Percentiles rank a stretch among this genome's conserved stretches.
These are phyloP conservation scores for Steinernema hermaphroditum DNA, from an alignment of 2,888 invertebrate species.

Conservation along the genomic window DNA sequence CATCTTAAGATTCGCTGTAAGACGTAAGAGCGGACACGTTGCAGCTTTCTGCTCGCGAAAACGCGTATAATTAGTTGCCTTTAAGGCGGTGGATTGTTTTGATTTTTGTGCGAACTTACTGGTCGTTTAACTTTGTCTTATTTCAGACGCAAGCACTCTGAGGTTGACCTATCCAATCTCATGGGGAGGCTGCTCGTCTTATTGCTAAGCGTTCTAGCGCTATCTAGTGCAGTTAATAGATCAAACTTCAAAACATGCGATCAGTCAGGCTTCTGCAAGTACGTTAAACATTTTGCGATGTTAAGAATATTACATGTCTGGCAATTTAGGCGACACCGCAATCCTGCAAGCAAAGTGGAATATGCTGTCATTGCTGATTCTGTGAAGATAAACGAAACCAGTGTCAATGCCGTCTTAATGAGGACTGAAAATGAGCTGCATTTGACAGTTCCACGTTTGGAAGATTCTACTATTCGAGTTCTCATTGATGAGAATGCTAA, in stretches of 20 bases:
- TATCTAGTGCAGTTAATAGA: slow-evolving; percentile 48
- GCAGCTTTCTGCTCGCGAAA: background rate
- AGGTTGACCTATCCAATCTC: background rate
- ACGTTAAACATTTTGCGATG: slow-evolving; percentile 7
- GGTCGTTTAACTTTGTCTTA: background rate
- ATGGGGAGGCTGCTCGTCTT: background rate
- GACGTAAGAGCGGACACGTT: slow-evolving; percentile 21
- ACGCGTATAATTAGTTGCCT: background rate
- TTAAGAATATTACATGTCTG: background rate
- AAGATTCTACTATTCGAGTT: slow-evolving; percentile 56
- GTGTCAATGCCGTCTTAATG: slow-evolving; percentile 52
- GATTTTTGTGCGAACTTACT: background rate
- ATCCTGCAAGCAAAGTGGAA: slow-evolving; percentile 40
- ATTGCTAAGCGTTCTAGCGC: slow-evolving; percentile 18
- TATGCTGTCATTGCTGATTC: slow-evolving; percentile 49
- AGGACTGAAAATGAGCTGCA: slow-evolving; percentile 45
- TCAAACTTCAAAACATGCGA: slow-evolving; percentile 65
- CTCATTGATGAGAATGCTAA: slow-evolving; percentile 69
- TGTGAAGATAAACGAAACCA: slow-evolving; percentile 51
- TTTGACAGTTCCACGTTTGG: slow-evolving; percentile 52
- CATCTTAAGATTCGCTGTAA: background rate
- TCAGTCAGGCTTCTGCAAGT: slow-evolving; percentile 64
- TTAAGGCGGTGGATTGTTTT: background rate
- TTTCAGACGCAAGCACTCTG: background rate
- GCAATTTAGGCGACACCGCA: slow-evolving; percentile 47